These are phyloP conservation scores for Sinopyrophorus schimmeli DNA, from an alignment of 2,888 invertebrate genomes.

Conservation along the genomic window DNA sequence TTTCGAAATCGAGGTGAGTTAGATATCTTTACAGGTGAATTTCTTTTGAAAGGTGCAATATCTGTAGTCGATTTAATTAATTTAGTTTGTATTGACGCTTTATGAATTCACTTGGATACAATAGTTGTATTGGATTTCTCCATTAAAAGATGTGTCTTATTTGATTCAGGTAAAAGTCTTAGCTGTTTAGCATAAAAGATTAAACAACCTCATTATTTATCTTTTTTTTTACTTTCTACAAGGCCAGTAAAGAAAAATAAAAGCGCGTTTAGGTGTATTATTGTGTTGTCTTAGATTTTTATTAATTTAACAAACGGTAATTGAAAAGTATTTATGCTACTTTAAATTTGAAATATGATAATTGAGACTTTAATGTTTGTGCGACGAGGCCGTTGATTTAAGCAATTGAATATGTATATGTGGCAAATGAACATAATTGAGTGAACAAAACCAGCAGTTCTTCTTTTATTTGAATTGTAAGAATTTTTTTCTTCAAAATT, in stretches of 20 bases:
- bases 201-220: no score
- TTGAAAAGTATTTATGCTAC: not conserved
- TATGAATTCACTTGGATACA: no score
- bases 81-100: not conserved
- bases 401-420: conserved; percentile 16
- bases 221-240: conserved; percentile 7
- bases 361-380: conserved; percentile 14
- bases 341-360: conserved; percentile 4
- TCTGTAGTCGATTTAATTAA: not conserved
- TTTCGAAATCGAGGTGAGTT: conserved; percentile 31
- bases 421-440: conserved; percentile 7
- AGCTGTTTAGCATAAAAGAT: not conserved
- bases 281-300: no score
- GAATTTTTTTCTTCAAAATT: no score
- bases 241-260: no score
- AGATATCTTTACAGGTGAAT: conserved; percentile 18
- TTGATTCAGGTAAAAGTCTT: conserved; percentile 17
- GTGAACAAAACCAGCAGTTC: no score
- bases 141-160: no score
- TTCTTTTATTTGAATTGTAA: no score
- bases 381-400: conserved; percentile 17
- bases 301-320: no score
- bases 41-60: conserved; percentile 13
- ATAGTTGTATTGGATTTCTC: no score
- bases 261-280: no score